Conservation (phyloP, 1,140 invertebrate genomes). For the Bathynomus jamesi region DNA sequence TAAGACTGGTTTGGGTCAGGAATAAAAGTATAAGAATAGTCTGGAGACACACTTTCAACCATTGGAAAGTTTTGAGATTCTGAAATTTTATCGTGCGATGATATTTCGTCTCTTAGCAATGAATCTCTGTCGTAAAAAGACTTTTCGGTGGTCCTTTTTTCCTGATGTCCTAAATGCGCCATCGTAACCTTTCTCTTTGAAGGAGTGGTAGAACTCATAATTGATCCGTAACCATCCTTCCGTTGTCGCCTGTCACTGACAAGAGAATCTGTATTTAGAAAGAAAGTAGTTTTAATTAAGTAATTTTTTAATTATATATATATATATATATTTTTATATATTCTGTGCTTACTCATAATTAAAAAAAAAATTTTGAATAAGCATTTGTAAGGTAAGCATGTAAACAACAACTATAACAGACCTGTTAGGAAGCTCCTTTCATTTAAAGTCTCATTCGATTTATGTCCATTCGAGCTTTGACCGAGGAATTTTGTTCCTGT, state of each 20-base stretch:
- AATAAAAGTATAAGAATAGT: background rate
- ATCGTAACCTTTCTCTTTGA: background rate
- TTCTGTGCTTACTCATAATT: too few species aligned
- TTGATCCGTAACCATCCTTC: background rate
- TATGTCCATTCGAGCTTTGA: too few species aligned
- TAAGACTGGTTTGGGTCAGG: background rate
- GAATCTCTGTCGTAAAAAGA: background rate
- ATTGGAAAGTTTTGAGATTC: background rate
- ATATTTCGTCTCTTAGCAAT: background rate
- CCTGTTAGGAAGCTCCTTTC: background rate
- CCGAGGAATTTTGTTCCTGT: too few species aligned
- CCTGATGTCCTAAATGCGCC: background rate
- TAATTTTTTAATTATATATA: background rate
- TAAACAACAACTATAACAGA: background rate
- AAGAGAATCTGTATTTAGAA: background rate
- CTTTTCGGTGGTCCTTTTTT: too few species aligned
- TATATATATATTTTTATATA: background rate
- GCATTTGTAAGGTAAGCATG: background rate
- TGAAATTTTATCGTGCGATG: background rate
- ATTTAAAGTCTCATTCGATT: background rate
- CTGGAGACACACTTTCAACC: background rate
- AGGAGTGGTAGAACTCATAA: background rate
- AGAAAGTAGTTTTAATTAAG: too few species aligned
- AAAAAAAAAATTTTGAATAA: background rate
- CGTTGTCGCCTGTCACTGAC: background rate